Percentiles rank a stretch among this genome's conserved stretches.
These are phyloP conservation scores for Lethenteron camtschaticum DNA, from an alignment of 2,113 vertebrate genomes.

Conservation along the genomic window DNA sequence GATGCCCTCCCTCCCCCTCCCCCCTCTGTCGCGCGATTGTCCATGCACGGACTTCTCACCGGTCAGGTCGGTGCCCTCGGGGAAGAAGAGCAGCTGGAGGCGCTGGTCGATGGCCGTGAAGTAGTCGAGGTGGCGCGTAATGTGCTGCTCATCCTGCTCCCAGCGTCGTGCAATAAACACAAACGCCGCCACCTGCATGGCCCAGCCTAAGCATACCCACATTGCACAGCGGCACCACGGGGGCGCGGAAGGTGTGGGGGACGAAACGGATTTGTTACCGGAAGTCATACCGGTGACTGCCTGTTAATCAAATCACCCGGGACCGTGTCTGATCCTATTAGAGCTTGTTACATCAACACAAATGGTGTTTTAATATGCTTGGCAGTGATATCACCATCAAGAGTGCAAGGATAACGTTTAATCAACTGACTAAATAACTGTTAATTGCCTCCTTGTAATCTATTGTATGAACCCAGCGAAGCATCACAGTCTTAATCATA, in stretches of 20 bases:
- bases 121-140: conserved; percentile 76
- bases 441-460: too few species aligned
- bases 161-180: conserved; percentile 79
- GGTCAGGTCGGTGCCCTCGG: conserved; percentile 90
- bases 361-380: too few species aligned
- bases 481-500: too few species aligned
- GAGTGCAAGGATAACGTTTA: too few species aligned
- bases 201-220: conserved; percentile 49
- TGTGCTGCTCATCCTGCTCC: conserved; percentile 60
- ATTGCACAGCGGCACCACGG: background rate
- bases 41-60: conserved; percentile 28
- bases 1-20: too few species aligned
- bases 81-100: conserved; percentile 80
- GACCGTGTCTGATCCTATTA: too few species aligned
- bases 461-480: too few species aligned
- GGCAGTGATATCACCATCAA: too few species aligned
- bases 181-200: conserved; percentile 88
- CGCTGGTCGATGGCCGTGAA: conserved; percentile 79
- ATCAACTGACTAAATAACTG: too few species aligned
- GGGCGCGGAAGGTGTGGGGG: background rate
- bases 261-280: too few species aligned
- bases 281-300: background rate
- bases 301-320: background rate
- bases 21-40: background rate
- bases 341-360: too few species aligned